Evolutionary conservation across 2,797 vertebrate genomes (phyloP).

Genomic region (Botia almorhae): DNA sequence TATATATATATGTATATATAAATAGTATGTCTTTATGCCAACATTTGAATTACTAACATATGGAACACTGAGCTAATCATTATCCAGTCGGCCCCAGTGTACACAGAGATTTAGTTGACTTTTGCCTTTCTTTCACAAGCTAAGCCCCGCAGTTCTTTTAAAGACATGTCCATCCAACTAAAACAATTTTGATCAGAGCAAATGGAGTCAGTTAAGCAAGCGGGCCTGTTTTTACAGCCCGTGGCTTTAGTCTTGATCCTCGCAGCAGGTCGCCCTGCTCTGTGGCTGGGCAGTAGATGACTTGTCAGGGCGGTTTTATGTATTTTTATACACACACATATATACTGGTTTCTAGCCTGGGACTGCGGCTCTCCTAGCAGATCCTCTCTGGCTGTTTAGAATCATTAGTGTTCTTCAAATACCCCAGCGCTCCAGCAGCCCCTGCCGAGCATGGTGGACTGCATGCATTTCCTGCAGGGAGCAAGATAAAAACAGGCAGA

Average conservation of each 20-base stretch:
- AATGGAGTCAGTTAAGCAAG: slow-evolving; percentile 38
- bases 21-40: slow-evolving; percentile 28
- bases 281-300: slow-evolving; percentile 36
- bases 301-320: slow-evolving; percentile 36
- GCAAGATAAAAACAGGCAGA: slow-evolving; percentile 53
- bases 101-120: not conserved
- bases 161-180: slow-evolving; percentile 28
- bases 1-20: not conserved
- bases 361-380: slow-evolving; percentile 43
- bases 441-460: slow-evolving; percentile 56
- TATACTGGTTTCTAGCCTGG: slow-evolving; percentile 27
- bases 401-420: slow-evolving; percentile 64
- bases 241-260: slow-evolving; percentile 26
- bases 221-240: slow-evolving; percentile 36
- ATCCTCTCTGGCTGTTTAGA: slow-evolving; percentile 62
- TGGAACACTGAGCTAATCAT: slow-evolving; percentile 40
- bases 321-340: slow-evolving; percentile 30
- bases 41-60: slow-evolving; percentile 41
- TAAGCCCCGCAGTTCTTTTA: slow-evolving; percentile 18
- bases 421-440: slow-evolving; percentile 50
- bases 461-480: slow-evolving; percentile 53
- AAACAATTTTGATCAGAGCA: slow-evolving; percentile 42
- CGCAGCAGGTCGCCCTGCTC: slow-evolving; percentile 28
- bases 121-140: slow-evolving; percentile 25
- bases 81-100: slow-evolving; percentile 14